phyloP scores from a whole-genome alignment of 2,113 vertebrate genomes.

The Macrotis lagotis region DNA sequence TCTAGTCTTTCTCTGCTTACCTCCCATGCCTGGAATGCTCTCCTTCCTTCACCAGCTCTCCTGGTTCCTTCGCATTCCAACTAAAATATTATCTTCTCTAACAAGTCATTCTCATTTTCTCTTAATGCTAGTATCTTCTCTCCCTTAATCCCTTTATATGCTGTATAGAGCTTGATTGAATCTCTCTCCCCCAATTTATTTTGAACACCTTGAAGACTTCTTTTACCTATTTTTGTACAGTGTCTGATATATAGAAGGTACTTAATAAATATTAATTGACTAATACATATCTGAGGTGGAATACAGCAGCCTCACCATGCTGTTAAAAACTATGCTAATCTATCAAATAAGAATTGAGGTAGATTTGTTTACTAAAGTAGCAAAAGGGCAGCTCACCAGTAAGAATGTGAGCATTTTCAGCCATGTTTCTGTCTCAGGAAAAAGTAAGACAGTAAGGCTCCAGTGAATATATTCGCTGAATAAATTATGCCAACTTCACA shows the following conservation, averaged over 20 bases:
- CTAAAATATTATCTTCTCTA: background rate
- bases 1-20: background rate
- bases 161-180: background rate
- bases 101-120: background rate
- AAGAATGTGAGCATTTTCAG: background rate
- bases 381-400: background rate
- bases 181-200: background rate
- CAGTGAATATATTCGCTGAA: background rate
- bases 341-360: background rate
- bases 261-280: background rate
- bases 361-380: background rate
- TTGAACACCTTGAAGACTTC: background rate
- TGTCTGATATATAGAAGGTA: background rate
- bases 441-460: background rate
- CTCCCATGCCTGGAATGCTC: background rate
- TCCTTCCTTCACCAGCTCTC: background rate
- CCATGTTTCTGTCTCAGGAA: background rate
- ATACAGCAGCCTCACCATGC: rapidly evolving
- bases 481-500: background rate
- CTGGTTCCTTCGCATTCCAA: background rate
- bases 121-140: background rate
- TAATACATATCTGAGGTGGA: background rate
- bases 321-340: background rate
- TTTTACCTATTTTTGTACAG: background rate
- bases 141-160: background rate